Conservation (phyloP, 2,888 invertebrate species). For the Syrista parreyssii region DNA sequence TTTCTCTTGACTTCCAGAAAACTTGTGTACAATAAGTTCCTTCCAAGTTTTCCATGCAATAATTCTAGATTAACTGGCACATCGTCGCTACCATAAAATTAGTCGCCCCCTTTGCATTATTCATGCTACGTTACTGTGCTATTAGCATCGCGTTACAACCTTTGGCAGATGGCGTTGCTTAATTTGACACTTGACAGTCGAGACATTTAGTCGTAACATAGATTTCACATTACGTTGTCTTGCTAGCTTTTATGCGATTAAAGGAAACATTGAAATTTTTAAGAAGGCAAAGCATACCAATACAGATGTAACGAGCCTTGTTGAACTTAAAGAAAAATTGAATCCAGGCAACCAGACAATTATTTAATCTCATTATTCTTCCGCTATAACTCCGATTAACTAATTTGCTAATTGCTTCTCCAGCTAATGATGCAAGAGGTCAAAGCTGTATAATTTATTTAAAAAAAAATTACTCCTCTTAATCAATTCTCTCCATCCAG, state of each 20-base stretch:
- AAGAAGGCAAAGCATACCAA: not conserved
- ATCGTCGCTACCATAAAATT: conserved; percentile 34
- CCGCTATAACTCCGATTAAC: not conserved
- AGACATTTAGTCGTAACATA: conserved; percentile 37
- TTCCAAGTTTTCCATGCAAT: not conserved
- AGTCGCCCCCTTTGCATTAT: conserved; percentile 52
- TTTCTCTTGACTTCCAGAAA: not conserved
- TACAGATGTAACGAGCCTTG: not conserved
- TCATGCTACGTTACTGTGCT: conserved; percentile 50
- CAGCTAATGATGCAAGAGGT: too few species aligned
- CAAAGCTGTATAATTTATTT: too few species aligned
- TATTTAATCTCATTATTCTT: not conserved
- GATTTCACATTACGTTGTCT: not conserved
- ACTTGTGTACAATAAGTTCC: not conserved
- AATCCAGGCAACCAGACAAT: not conserved
- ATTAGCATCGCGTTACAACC: conserved; percentile 52
- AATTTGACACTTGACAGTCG: conserved; percentile 59
- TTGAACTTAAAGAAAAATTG: not conserved
- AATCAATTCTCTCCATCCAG: not conserved
- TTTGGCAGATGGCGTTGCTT: conserved; percentile 57
- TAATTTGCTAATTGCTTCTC: too few species aligned
- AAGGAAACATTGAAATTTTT: not conserved
- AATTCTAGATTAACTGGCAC: conserved; percentile 26
- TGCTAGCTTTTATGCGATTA: not conserved
- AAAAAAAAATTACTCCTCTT: not conserved